Evolutionary conservation across 2,113 vertebrate genomes (phyloP).

Genomic region (Aix galericulata): DNA sequence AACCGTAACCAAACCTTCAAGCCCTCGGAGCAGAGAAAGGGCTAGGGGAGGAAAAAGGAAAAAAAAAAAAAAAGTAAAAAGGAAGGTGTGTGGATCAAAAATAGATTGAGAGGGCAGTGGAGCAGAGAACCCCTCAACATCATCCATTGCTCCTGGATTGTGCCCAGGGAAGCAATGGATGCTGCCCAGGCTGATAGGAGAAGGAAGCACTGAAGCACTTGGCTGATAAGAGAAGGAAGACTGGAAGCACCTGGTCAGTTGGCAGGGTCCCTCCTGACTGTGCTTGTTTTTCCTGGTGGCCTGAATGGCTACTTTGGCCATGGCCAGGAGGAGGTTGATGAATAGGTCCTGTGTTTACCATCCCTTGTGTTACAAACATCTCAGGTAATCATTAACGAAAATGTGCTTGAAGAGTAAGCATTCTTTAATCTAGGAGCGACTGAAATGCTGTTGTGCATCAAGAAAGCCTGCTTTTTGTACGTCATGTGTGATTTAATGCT

Average conservation of each 20-base stretch:
- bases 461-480: background rate
- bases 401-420: conserved; percentile 1
- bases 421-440: background rate
- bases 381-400: background rate
- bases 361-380: background rate
- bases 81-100: background rate
- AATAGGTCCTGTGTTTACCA: background rate
- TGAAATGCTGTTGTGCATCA: background rate
- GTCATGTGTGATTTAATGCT: background rate
- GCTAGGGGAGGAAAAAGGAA: background rate
- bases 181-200: background rate
- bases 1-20: background rate
- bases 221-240: background rate
- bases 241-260: background rate
- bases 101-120: background rate
- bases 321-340: background rate
- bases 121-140: background rate
- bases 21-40: background rate
- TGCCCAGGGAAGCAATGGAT: background rate
- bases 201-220: background rate
- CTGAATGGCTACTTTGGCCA: background rate
- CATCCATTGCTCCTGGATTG: background rate
- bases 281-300: background rate
- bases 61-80: background rate
- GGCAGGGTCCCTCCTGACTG: background rate